Percentiles rank a stretch among this genome's conserved stretches.
phyloP scores from a whole-genome alignment of 2,888 invertebrate genomes.

The Platynereis dumerilii region DNA sequence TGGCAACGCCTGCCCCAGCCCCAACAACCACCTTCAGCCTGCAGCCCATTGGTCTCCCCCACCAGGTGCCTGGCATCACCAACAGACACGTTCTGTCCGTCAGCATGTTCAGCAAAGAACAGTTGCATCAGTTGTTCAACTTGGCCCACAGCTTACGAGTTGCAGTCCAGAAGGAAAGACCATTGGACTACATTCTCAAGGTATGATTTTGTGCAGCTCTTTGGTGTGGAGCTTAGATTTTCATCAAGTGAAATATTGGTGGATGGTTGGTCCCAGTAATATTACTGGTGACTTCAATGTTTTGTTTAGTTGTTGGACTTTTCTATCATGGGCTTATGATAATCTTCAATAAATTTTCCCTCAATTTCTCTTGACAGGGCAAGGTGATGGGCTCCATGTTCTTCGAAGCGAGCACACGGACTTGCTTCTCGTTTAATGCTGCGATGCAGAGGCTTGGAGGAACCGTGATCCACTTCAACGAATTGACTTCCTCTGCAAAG shows the following conservation, averaged over 20 bases:
- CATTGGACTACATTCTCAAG: conserved; percentile 82
- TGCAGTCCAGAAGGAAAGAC: conserved; percentile 82
- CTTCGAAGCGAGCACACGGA: conserved; percentile 97
- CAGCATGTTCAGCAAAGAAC: conserved; percentile 83
- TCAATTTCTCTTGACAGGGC: conserved; percentile 68
- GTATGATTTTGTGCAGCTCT: conserved; percentile 59
- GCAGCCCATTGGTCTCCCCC: conserved; percentile 60
- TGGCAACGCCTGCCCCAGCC: too few relatives aligned
- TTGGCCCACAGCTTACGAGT: conserved; percentile 84
- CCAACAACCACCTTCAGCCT: neutral
- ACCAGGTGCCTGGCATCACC: conserved; percentile 26
- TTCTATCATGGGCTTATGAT: too few relatives aligned
- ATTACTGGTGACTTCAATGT: too few relatives aligned
- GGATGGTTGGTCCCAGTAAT: too few relatives aligned
- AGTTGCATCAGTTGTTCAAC: conserved; percentile 89
- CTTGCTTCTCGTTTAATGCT: conserved; percentile 92
- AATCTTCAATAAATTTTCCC: neutral
- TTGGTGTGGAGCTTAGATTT: too few relatives aligned
- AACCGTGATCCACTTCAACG: conserved; percentile 87
- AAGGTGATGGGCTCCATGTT: conserved; percentile 96
- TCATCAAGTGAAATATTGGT: too few relatives aligned
- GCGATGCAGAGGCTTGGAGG: conserved; percentile 98
- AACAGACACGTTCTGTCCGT: conserved; percentile 85
- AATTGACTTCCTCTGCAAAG: conserved; percentile 87
- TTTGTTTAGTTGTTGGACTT: too few relatives aligned